Percentiles rank a stretch among this genome's conserved stretches.
Evolutionary conservation across 2,888 invertebrate species (phyloP).

Genomic region (Lasius platythorax): DNA sequence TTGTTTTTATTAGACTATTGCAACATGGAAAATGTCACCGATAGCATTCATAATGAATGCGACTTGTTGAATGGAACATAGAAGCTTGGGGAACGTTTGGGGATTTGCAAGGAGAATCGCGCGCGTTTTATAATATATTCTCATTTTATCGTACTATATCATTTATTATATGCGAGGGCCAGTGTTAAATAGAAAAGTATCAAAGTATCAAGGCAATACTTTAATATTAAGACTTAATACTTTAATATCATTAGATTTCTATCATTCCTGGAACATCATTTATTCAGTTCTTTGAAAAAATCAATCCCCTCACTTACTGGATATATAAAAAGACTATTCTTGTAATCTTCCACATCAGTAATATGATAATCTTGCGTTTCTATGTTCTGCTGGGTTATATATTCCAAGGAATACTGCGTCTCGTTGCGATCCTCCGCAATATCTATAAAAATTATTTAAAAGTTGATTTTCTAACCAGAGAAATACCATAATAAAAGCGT

Average conservation of each 20-base stretch:
- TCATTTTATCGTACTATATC: background rate
- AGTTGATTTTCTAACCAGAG: background rate
- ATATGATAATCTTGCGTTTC: constrained; percentile 71
- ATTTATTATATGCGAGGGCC: background rate
- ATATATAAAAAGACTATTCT: constrained; percentile 72
- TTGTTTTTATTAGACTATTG: too few species aligned
- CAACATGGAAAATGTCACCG: background rate
- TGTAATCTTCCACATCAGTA: constrained; percentile 77
- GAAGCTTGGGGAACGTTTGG: background rate
- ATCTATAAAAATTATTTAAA: constrained; percentile 54
- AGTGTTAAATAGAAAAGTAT: constrained; percentile 33
- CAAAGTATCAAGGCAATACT: constrained; percentile 46
- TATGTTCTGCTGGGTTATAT: constrained; percentile 67
- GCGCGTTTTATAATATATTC: background rate
- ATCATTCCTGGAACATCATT: constrained; percentile 9
- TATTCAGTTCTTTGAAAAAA: background rate
- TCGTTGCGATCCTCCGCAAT: constrained; percentile 48
- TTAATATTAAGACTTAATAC: constrained; percentile 9
- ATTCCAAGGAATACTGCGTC: constrained; percentile 73
- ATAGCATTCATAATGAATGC: too few species aligned
- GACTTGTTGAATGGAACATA: background rate
- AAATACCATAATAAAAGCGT: background rate
- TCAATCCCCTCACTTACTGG: constrained; percentile 58
- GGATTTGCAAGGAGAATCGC: background rate
- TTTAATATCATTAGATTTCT: constrained; percentile 17